These are phyloP conservation scores for Hirtodrosophila duncani DNA, from an alignment of 2,888 invertebrate species.

Conservation along the genomic window DNA sequence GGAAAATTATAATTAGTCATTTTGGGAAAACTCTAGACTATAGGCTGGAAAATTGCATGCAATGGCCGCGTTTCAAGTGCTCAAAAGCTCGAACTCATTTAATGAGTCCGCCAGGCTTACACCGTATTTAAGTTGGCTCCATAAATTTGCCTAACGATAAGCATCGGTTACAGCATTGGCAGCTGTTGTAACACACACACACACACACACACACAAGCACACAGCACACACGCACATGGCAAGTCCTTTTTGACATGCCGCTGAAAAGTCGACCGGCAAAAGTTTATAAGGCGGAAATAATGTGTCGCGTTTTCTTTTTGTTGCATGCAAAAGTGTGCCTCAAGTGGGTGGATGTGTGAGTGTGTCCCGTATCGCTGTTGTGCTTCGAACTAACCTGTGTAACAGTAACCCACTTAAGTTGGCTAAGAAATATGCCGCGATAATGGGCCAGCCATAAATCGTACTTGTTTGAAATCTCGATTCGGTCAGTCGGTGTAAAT, in stretches of 20 bases:
- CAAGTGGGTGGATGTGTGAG: constrained; percentile 4
- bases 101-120: constrained; percentile 35
- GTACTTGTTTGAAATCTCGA: no score
- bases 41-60: constrained; percentile 14
- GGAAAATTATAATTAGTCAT: constrained; percentile 56
- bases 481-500: no score
- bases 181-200: not conserved
- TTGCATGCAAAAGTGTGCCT: constrained; percentile 52
- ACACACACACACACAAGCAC: not conserved
- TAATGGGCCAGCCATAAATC: no score
- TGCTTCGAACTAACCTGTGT: constrained; percentile 51
- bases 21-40: constrained; percentile 17
- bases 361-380: not conserved
- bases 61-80: constrained; percentile 12
- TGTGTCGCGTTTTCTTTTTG: no score
- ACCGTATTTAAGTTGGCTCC: constrained; percentile 47
- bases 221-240: not conserved
- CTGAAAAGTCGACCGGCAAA: constrained; percentile 53
- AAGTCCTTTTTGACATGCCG: constrained; percentile 21
- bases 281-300: constrained; percentile 68
- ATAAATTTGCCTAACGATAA: constrained; percentile 62
- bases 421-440: no score
- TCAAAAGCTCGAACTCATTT: constrained; percentile 19
- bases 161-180: constrained; percentile 45
- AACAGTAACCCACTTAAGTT: no score